These are phyloP conservation scores for Sphaerodactylus townsendi DNA, from an alignment of 2,113 vertebrate genomes.

Conservation along the genomic window DNA sequence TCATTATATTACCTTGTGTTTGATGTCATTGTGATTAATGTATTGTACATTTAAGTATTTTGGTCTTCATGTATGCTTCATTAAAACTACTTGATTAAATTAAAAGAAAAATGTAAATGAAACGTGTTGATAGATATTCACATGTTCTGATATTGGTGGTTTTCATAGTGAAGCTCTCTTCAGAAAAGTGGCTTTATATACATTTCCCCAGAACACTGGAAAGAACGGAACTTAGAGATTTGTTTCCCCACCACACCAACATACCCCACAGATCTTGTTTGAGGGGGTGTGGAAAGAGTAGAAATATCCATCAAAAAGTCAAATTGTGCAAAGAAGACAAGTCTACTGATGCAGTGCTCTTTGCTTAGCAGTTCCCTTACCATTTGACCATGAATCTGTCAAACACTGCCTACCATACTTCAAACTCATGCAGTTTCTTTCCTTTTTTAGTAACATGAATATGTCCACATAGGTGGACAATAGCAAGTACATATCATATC, in stretches of 20 bases:
- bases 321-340: constrained; percentile 39
- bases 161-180: constrained; percentile 22
- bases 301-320: constrained; percentile 31
- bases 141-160: constrained; percentile 50
- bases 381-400: constrained; percentile 45
- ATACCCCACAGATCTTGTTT: constrained; percentile 36
- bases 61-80: constrained; percentile 71
- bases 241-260: constrained; percentile 11
- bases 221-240: constrained; percentile 1
- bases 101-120: constrained; percentile 64
- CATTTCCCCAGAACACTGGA: constrained; percentile 14
- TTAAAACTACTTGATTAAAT: constrained; percentile 54
- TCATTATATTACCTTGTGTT: constrained; percentile 59
- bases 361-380: constrained; percentile 27
- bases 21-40: constrained; percentile 71
- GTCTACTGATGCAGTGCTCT: constrained; percentile 35
- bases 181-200: neutral
- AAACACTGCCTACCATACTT: constrained; percentile 35
- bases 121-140: constrained; percentile 54
- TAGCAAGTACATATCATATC: constrained; percentile 7
- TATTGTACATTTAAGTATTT: constrained; percentile 71
- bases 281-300: constrained; percentile 13
- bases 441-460: constrained; percentile 50
- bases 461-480: constrained; percentile 47
- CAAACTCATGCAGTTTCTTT: constrained; percentile 40